Evolutionary conservation across 2,888 invertebrate genomes (phyloP), one percentile per base, ranked within the genome.

Genomic region (Harpalus rubripes): DNA sequence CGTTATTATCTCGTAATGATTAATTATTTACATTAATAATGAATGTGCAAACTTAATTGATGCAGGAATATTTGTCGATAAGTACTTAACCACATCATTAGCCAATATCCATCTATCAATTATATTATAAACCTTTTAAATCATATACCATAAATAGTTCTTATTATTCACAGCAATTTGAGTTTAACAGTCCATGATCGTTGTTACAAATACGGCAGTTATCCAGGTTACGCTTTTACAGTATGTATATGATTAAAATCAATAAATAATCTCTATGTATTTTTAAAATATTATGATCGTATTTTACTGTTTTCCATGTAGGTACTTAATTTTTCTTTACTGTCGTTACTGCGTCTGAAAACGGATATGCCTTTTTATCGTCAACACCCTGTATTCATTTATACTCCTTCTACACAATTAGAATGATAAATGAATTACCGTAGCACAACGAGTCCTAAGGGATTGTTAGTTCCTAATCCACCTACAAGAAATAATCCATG

Each of bases 21-120:
- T 65, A 65, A 65, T 65, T 65, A 65, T 65, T 65, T 26, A 65
- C 65, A 65, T 65, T 65, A 65, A 5, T n/a, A 65, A 65, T 65
- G 26, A 65, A 65, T 65, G 15, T 65, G 22, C 15, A n/a, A 18
- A 32, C 32, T 65, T 65, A 65, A 65, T 32, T 65, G 65, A 12
- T 65, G 65, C 26, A 39, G 65, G 39, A 39, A 65, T 65, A 32
- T 26, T 32, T n/a, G 39, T 32, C 32, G 15, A 32, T 15, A 65
- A 65, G 65, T 65, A 65, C 65, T 65, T 65, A 65, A 65, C 32
- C 32, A 39, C 65, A 12, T 65, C 65, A 65, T 65, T 65, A 65
- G 15, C 32, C 26, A 65, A 10, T 65, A 39, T 65, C 65, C 12
- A 65, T 26, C 65, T 65, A 65, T 65, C 32, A 65, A 65, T 65